Base-by-base conservation (phyloP, 2,888 invertebrate genomes). In the Lasioglossum leucozonium region DNA sequence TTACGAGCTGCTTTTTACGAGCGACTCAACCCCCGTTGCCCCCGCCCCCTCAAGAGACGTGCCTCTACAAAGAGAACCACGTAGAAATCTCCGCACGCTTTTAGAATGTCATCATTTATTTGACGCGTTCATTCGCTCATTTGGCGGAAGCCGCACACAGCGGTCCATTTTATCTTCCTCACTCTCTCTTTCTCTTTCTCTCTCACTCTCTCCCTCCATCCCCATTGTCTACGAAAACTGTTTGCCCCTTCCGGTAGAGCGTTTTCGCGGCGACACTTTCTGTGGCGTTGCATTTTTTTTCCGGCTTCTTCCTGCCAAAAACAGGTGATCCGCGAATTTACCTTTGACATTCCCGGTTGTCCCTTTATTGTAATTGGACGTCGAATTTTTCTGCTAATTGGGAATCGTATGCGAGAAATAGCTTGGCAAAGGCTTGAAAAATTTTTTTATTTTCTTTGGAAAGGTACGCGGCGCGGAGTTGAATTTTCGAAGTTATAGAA, bases 1-100 rank as follows among this genome's bases (percentile, higher is more conserved):
- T 89, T 88, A 89, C 72, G 82, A 82, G 62, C 77, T 76, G 30
- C 72, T 81, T 84, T 89, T 88, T 88, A 88, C 80, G 75, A 79
- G 55, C 74, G 55, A 16, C 67, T 13, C 76, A 26, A 13, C 65
- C n/a, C 13, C 67, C 67, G 30, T 34, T 6, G 0, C 34, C 65
- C 34, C 34, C 34, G 3, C 34, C 34, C 37, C n/a, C 37, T 37
- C 22, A 8, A 37, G 37, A 18, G 72, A 4, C 40, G 47, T 77
- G 67, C 26, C 26, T 4, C 26, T 30, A 16, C 26, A 58, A 13
- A n/a, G 34, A 13, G 4, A 44, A 51, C 42, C 44, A 18, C 71
- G 65, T 13, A 67, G 55, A 79, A 82, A 82, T 85, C 82, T 71
- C 74, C 30, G 42, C 73, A 67, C 72, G 79, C 79, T 85, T 82